Base-by-base conservation (phyloP, 2,888 invertebrate species). In the Ormyrus rosae region DNA sequence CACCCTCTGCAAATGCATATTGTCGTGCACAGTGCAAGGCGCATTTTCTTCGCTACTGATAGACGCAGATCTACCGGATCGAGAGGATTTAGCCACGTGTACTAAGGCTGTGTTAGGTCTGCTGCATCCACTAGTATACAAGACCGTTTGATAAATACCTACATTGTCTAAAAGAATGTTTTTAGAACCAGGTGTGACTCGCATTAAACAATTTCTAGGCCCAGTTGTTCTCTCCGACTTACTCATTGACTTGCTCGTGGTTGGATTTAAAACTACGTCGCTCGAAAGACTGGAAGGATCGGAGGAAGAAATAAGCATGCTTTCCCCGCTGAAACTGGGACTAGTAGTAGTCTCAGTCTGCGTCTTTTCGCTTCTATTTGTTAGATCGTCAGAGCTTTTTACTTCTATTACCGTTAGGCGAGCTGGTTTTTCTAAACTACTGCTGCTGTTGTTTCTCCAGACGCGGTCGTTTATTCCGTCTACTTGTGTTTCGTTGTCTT, bases 101-200 rank as follows among this genome's bases (percentile, higher is more conserved):
- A 90, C 90, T 61, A 89, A 80, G 6, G 89, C 89, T 4, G 89
- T 87, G 64, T 85, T 89, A 7, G 88, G 86, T 55, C 86, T 85
- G 48, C 84, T 87, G 63, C 72, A 83, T 0, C 87, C 86, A 61
- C 89, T 91, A 46, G 94, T 94, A 85, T 96, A 96, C 60, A 96
- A 91, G 53, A 96, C 94, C 0, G 96, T 96, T 11, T 95, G 94
- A 50, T 95, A 93, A 64, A 94, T 94, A 84, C 95, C 95, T 53
- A 95, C 94, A 86, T 96, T 96, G 89, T 96, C 96, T 46, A 96
- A 91, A 6, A 96, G 91, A 85, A 96, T 95, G 88, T 96, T 96
- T 87, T 95, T 96, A 10, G 95, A 95, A 6, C 95, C 96, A 6
- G 94, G 94, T 86, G 96, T 96, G 86, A 96, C 93, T 56, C 95